Base-by-base conservation (phyloP, 2,113 vertebrate species). In the Perca schrenkii region DNA sequence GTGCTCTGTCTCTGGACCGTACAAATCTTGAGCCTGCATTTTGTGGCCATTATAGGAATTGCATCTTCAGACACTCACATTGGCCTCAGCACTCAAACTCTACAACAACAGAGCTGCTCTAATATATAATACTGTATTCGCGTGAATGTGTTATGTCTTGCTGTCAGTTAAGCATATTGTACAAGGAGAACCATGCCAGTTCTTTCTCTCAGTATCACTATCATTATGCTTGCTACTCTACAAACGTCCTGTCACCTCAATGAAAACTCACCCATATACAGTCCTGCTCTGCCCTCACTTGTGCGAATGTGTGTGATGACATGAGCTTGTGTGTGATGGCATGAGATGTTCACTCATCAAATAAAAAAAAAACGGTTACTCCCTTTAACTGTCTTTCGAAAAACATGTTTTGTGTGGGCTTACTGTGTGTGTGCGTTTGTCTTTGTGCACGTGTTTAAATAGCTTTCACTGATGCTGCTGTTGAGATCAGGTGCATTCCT, bases 401-500 rank as follows among this genome's bases (percentile, higher is more conserved):
- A 81, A 79, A 62, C 77, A 74, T 65, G 53, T 70, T 75, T 19
- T 80, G 81, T 84, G 64, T 40, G 65, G 60, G 72, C 57, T 60
- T 79, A 50, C 22, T 16, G 49, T 67, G 8, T 69, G 76, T 61
- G 28, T 58, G 21, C 56, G 28, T 62, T 66, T 56, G 17, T 67
- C 25, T 40, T 11, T 85, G 69, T 80, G 57, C 71, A 66, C 54
- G n/a, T 81, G 68, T 84, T 82, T 77, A 67, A 72, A 64, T 43
- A 11, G 77, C 61, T 72, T 76, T 67, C 21, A 68, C 66, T 66
- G 16, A 36, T 54, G 62, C 62, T 36, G 58, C 84, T 69, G 57
- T 69, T 43, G 49, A 43, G 40, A 83, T 93, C 90, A 91, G 89
- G 88, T 91, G 89, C 85, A 90, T 93, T 91, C 85, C 91, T 84